Base-by-base conservation (phyloP, 2,113 vertebrate genomes). In the Neogale vison region DNA sequence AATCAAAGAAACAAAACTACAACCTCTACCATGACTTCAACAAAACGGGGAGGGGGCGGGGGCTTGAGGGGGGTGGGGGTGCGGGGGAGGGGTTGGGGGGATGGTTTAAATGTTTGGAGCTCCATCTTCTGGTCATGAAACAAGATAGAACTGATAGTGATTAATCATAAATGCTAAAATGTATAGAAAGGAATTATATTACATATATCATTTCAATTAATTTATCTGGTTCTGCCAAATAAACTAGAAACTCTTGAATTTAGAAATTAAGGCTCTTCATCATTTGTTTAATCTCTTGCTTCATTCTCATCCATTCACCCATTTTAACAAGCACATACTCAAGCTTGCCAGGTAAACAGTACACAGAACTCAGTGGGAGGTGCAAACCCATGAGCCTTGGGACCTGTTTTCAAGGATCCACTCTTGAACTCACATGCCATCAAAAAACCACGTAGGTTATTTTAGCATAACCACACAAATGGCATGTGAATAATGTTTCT, bases 61-160 rank as follows among this genome's bases (percentile, higher is more conserved):
- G 15, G 26, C 2, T 47, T 47, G 11, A 12, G 69, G 3, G 59
- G 61, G 24, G 9, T 47, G 26, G 21, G 11, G 50, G 45, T 45
- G 4, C 3, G 14, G 50, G 50, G 50, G 50, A 15, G 50, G 50
- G 50, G 13, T 14, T 14, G 39, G 4, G 26, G 67, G 69, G 1
- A 57, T 39, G 1, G 42, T 83, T 79, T 55, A 74, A 71, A 45
- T 88, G 84, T 95, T 94, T 84, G 91, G 81, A 77, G 97, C 97
- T 95, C 97, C 96, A 96, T 94, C 96, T 96, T 86, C 95, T 96
- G 96, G 95, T 82, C 29, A 65, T 80, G 36, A 85, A 50, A 45
- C 6, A 57, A n/a, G 31, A 72, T 50, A 79, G 52, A 90, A 52
- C 0, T 85, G 59, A 80, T 76, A 79, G 23, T 20, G n/a, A 47